Conservation (phyloP, 2,113 vertebrate species). For the Riparia riparia region DNA sequence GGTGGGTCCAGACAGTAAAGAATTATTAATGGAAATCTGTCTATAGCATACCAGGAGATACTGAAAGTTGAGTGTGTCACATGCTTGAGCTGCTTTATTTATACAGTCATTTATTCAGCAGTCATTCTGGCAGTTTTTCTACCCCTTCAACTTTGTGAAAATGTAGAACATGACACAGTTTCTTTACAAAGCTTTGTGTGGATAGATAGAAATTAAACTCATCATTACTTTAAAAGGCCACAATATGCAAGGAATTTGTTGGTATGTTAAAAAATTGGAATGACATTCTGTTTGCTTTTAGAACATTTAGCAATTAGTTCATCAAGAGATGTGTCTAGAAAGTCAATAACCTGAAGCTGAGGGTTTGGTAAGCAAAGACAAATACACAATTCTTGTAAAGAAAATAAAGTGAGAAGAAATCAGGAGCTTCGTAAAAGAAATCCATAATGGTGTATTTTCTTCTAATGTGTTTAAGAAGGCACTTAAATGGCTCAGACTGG, state of each 20-base stretch:
- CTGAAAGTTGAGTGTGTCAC: neutral
- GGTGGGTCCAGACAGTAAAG: neutral
- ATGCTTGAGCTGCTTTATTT: slow-evolving; percentile 21
- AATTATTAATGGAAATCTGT: slow-evolving; percentile 11
- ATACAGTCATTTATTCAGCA: slow-evolving; percentile 21
- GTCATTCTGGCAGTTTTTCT: neutral
- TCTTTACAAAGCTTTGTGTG: neutral
- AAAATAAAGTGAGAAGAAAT: neutral
- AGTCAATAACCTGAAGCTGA: neutral
- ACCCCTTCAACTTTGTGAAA: neutral
- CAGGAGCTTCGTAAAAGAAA: neutral
- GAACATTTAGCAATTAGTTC: neutral
- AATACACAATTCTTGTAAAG: neutral
- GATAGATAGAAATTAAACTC: neutral
- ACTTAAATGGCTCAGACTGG: neutral
- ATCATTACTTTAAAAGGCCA: neutral
- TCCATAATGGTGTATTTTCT: neutral
- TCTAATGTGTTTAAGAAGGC: neutral
- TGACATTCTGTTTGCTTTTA: neutral
- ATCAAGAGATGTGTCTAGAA: neutral
- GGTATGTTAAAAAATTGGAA: neutral
- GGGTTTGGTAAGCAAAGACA: neutral
- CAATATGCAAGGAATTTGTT: neutral
- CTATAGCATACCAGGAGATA: neutral
- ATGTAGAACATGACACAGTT: neutral